Base-by-base conservation (phyloP, 2,888 invertebrate species). In the Onchidella celtica region DNA sequence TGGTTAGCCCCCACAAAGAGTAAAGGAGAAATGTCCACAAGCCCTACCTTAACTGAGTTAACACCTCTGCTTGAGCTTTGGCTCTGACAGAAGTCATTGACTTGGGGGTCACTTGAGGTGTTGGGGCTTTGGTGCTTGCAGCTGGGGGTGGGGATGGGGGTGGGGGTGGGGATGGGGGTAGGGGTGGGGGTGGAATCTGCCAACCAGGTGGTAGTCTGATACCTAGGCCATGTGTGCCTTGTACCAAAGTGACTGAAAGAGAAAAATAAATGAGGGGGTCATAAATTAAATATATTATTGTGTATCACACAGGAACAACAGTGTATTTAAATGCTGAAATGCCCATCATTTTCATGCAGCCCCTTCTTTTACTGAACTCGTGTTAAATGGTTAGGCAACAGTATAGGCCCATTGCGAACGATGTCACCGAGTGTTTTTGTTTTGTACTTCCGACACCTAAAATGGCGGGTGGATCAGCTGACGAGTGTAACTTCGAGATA, bases 141-240 rank as follows among this genome's bases (percentile, higher is more conserved):
- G 40, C 4, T 3, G 27, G 17, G 11, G 38, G 36, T 27, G 21
- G 27, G 1, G 29, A 6, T 1, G 55, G 59, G 2, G 38, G 29
- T 0, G 73, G 68, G 9, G 74, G 1, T 32, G 36, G 40, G 74
- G 68, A 74, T 32, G 68, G 21, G 4, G 24, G 24, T 14, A n/a
- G 21, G 14, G n/a, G 3, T 21, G 24, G n/a, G 2, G 63, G 38
- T 27, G 63, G 47, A 24, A 68, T 0, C 2, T 65, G 72, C 32
- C 59, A 27, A 3, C 34, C 65, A n/a, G 73, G 38, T 11, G 82
- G 68, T 14, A 78, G 66, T 38, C 69, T 82, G 47, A 82, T 79
- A 63, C 79, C 83, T 29, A 79, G 68, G 11, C 79, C 83, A 36
- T 75, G 76, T 6, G 83, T 83, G 1, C 79, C 79, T 6, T 79